Conservation (phyloP, 2,113 vertebrate species). For the Tragelaphus scriptus region DNA sequence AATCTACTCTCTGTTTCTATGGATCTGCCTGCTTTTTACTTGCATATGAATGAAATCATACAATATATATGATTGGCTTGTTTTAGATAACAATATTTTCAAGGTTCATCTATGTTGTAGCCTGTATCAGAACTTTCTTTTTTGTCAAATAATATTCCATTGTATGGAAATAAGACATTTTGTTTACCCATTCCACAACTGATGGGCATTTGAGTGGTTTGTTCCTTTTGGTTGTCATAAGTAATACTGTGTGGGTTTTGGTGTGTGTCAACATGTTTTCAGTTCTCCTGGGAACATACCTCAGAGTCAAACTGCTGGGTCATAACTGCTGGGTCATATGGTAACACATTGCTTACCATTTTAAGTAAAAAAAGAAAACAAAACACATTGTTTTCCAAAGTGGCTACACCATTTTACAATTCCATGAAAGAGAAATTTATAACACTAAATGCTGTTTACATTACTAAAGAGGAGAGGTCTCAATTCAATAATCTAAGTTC, state of each 20-base stretch:
- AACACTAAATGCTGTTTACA: background rate
- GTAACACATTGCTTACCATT: background rate
- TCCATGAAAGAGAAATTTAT: background rate
- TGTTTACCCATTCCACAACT: background rate
- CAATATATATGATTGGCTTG: background rate
- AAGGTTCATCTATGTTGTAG: background rate
- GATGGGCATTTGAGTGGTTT: background rate
- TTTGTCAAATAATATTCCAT: background rate
- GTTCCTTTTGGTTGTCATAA: background rate
- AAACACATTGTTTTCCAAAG: background rate
- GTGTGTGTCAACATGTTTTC: background rate
- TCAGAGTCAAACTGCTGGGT: background rate
- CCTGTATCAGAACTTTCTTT: background rate
- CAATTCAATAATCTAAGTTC: background rate
- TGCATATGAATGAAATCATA: background rate
- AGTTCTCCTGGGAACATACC: background rate
- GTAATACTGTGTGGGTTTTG: background rate
- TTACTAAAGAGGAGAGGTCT: background rate
- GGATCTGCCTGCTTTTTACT: background rate
- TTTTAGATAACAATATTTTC: slow-evolving; percentile 8
- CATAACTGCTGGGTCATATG: background rate
- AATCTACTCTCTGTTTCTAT: background rate
- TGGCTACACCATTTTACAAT: background rate
- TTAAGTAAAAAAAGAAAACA: background rate
- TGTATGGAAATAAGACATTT: background rate